These are phyloP conservation scores for Leptodactylus fallax DNA, from an alignment of 2,797 vertebrate genomes.

Conservation along the genomic window DNA sequence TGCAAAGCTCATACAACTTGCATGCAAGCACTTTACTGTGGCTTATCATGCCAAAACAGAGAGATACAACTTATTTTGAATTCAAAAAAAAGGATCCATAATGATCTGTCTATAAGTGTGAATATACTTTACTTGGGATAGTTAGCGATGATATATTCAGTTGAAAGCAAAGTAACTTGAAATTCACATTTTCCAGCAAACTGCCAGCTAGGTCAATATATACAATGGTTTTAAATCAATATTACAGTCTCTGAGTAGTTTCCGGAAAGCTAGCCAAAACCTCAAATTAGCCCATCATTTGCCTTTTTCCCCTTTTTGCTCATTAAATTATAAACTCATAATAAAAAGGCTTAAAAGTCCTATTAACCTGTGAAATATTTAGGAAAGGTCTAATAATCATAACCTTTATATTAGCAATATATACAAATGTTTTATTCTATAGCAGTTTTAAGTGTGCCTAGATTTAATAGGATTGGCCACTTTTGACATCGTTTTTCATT, in stretches of 20 bases:
- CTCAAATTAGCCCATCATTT: not conserved
- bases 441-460: no score
- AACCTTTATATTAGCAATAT: no score
- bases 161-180: slow-evolving; percentile 42
- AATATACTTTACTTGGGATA: slow-evolving; percentile 57
- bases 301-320: not conserved
- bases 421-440: no score
- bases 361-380: no score
- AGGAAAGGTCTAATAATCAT: no score
- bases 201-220: slow-evolving; percentile 47
- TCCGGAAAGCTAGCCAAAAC: not conserved
- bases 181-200: slow-evolving; percentile 52
- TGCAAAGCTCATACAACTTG: slow-evolving; percentile 63
- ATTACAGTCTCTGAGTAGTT: not conserved
- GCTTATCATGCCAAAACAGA: slow-evolving; percentile 63
- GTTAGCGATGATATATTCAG: slow-evolving; percentile 59
- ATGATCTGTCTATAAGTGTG: slow-evolving; percentile 57
- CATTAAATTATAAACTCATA: not conserved
- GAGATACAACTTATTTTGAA: slow-evolving; percentile 62
- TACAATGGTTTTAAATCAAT: slow-evolving; percentile 26
- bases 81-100: slow-evolving; percentile 57
- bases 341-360: not conserved
- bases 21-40: slow-evolving; percentile 62
- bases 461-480: no score
- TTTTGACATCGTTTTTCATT: no score